A percentile compares a stretch with the other conserved stretches of the same genome.
Conservation (phyloP, 2,888 invertebrate genomes). For the Adineta ricciae region DNA sequence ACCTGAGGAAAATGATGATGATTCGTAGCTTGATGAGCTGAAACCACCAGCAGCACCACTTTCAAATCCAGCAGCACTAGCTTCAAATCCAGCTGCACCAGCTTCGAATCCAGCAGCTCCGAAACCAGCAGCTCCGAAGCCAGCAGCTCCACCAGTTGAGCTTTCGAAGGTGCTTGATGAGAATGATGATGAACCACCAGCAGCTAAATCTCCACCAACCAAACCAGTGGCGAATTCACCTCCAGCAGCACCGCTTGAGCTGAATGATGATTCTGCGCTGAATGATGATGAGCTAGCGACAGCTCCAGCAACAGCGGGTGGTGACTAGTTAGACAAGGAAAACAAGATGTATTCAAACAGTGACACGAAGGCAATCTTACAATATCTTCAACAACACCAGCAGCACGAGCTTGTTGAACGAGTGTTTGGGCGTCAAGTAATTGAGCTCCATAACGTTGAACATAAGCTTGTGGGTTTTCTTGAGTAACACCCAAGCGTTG, state of each 20-base stretch:
- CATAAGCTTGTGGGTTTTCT: constrained; percentile 25
- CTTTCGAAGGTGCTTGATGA: not conserved
- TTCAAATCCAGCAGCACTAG: not conserved
- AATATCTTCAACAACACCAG: constrained; percentile 22
- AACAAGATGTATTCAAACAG: no score
- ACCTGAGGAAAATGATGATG: not conserved
- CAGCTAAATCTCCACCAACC: not conserved
- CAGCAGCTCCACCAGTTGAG: no score
- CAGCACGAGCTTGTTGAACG: not conserved
- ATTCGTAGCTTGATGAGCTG: not conserved
- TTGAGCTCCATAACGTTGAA: constrained; percentile 16
- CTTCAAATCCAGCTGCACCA: not conserved
- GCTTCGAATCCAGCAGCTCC: no score
- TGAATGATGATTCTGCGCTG: not conserved
- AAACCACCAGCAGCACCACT: not conserved
- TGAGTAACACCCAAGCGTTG: constrained; percentile 24
- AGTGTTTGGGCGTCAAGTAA: not conserved
- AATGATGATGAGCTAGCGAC: not conserved
- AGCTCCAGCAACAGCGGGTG: not conserved
- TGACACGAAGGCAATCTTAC: not conserved
- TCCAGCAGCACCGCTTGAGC: not conserved
- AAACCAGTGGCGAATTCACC: not conserved
- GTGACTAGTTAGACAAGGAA: not conserved
- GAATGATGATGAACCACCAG: not conserved
- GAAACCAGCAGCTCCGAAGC: no score